Percentiles rank a stretch among this genome's conserved stretches.
These are phyloP conservation scores for Drosophila ezoana DNA, from an alignment of 2,888 invertebrate genomes.

Conservation along the genomic window DNA sequence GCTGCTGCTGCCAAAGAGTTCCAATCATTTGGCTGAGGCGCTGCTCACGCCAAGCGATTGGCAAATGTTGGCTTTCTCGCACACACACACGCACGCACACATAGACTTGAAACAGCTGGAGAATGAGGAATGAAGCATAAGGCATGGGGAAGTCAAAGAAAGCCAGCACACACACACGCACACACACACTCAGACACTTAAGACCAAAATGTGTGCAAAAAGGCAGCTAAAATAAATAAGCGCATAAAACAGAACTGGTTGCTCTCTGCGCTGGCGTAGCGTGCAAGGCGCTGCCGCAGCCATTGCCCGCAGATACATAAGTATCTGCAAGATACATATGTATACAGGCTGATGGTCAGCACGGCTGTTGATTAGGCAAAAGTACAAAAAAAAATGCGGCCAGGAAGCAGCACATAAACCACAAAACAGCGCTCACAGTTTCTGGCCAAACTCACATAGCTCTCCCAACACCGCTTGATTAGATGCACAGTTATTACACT, in stretches of 20 bases:
- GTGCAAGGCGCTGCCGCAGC: constrained; percentile 25
- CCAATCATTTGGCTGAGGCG: constrained; percentile 72
- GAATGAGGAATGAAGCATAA: constrained; percentile 14
- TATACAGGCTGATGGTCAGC: constrained; percentile 43
- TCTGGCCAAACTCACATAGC: constrained; percentile 10
- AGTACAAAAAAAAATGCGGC: constrained; percentile 13
- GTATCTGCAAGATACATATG: constrained; percentile 54
- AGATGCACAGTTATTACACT: constrained; percentile 40
- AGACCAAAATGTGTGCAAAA: constrained; percentile 70
- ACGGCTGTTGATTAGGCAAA: constrained; percentile 46
- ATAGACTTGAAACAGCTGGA: constrained; percentile 33
- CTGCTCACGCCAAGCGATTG: constrained; percentile 59
- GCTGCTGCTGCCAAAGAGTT: constrained; percentile 58
- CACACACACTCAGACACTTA: constrained; percentile 3
- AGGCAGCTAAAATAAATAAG: constrained; percentile 71
- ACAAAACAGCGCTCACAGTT: constrained; percentile 3
- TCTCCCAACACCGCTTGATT: constrained; percentile 19
- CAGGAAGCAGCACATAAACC: constrained; percentile 23
- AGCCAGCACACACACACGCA: constrained; percentile 42
- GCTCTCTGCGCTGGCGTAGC: constrained; percentile 49
- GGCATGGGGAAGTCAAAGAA: constrained; percentile 44
- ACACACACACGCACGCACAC: constrained; percentile 32
- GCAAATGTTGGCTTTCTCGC: constrained; percentile 72
- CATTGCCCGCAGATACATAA: constrained; percentile 45
- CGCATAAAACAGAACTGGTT: constrained; percentile 65